phyloP scores from a whole-genome alignment of 2,888 invertebrate genomes.

The Harmothoe impar region DNA sequence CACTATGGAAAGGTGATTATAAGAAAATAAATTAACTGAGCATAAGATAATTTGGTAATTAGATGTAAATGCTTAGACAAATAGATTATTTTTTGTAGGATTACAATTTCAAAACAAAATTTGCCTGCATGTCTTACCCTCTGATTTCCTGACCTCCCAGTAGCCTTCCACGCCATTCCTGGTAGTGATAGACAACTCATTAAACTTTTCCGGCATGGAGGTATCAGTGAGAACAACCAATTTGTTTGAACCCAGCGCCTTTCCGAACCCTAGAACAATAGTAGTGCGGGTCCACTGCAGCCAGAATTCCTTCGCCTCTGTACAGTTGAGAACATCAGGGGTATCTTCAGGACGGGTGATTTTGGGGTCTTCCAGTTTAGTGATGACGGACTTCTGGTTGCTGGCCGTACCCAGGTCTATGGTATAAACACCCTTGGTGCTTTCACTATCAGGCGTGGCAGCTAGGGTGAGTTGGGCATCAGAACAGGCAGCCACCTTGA shows the following conservation, averaged over 20 bases:
- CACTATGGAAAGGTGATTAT: too few relatives aligned
- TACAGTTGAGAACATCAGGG: neutral
- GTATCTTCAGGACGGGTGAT: neutral
- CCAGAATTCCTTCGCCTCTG: neutral
- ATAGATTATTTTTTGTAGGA: too few relatives aligned
- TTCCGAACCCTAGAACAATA: neutral
- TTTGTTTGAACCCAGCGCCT: neutral
- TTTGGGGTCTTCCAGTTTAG: neutral
- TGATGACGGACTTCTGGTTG: neutral
- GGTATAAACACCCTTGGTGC: neutral
- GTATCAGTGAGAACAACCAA: neutral
- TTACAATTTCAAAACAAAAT: neutral
- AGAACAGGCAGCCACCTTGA: neutral
- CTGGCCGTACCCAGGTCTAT: neutral
- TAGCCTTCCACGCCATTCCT: neutral
- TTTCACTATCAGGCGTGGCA: neutral
- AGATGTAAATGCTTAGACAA: too few relatives aligned
- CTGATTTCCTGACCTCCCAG: constrained; percentile 45
- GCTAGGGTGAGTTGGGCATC: constrained; percentile 20
- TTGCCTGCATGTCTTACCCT: neutral
- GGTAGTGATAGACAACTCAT: constrained; percentile 34
- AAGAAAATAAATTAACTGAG: too few relatives aligned
- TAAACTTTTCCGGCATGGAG: constrained; percentile 28
- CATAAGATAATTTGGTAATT: too few relatives aligned
- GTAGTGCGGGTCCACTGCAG: neutral